These are phyloP conservation scores for Cyanoderma ruficeps DNA, from an alignment of 2,113 vertebrate genomes.

Conservation along the genomic window DNA sequence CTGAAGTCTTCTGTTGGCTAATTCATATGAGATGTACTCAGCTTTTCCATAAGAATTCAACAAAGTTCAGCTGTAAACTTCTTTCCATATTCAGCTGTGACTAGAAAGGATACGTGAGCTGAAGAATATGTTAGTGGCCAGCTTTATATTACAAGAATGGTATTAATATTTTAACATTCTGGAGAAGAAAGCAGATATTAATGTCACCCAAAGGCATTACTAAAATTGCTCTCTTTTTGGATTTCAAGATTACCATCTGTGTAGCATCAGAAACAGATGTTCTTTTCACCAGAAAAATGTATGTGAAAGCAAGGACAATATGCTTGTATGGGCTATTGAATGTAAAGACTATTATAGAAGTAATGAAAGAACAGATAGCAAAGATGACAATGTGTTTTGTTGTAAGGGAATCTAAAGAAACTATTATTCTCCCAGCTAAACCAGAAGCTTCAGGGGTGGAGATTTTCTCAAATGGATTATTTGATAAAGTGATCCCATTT, in stretches of 20 bases:
- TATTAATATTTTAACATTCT: slow-evolving; percentile 56
- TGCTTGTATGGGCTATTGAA: slow-evolving; percentile 7
- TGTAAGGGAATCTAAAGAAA: not conserved
- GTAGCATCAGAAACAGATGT: slow-evolving; percentile 56
- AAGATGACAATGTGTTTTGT: not conserved
- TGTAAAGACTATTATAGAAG: not conserved
- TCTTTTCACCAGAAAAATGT: slow-evolving; percentile 56
- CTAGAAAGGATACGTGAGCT: not conserved
- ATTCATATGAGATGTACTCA: not conserved
- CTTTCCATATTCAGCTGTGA: not conserved
- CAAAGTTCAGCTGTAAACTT: not conserved
- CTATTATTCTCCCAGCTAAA: not conserved
- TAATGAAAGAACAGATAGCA: not conserved
- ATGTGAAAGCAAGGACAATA: slow-evolving; percentile 38
- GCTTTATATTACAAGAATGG: slow-evolving; percentile 23
- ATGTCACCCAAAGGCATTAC: slow-evolving; percentile 46
- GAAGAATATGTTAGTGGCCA: not conserved
- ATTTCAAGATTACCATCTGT: slow-evolving; percentile 58
- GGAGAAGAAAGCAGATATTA: slow-evolving; percentile 47
- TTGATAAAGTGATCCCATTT: not conserved
- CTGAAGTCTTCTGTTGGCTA: not conserved
- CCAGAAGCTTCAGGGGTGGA: not conserved
- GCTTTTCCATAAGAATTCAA: not conserved
- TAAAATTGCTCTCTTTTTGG: slow-evolving; percentile 44
- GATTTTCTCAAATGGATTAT: not conserved